These are phyloP conservation scores for Drosophila suboccidentalis DNA, from an alignment of 2,888 invertebrate species.

Conservation along the genomic window DNA sequence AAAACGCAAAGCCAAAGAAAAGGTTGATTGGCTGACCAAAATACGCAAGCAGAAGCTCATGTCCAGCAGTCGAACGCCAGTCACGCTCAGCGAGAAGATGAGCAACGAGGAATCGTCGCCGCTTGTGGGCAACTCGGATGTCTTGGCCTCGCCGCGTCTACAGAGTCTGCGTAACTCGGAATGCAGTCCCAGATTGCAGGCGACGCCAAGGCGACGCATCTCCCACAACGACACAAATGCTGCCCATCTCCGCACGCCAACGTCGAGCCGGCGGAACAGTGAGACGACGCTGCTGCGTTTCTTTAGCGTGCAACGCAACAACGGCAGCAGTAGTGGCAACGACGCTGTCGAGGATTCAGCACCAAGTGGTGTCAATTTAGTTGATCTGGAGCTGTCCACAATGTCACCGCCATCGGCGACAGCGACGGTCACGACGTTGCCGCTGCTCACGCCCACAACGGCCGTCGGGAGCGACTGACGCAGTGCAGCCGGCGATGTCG, in stretches of 20 bases:
- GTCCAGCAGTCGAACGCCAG: slow-evolving; percentile 69
- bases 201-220: slow-evolving; percentile 77
- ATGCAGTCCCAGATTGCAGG: slow-evolving; percentile 72
- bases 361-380: neutral
- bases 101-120: slow-evolving; percentile 56
- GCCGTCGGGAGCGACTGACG: slow-evolving; percentile 66
- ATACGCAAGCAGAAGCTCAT: slow-evolving; percentile 87
- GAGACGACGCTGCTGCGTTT: slow-evolving; percentile 85
- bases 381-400: slow-evolving; percentile 12
- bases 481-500: neutral
- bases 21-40: slow-evolving; percentile 91
- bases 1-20: slow-evolving; percentile 88
- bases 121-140: slow-evolving; percentile 35
- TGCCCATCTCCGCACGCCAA: slow-evolving; percentile 81
- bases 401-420: slow-evolving; percentile 2
- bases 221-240: slow-evolving; percentile 70
- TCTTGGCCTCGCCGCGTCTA: slow-evolving; percentile 81
- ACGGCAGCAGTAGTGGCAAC: slow-evolving; percentile 16
- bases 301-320: slow-evolving; percentile 80
- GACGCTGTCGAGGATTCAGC: slow-evolving; percentile 22
- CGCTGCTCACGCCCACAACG: slow-evolving; percentile 50
- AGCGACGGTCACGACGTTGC: slow-evolving; percentile 7
- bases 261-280: slow-evolving; percentile 84
- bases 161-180: slow-evolving; percentile 81
- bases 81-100: slow-evolving; percentile 80